These are phyloP conservation scores for Gallinago undulata DNA, from an alignment of 2,113 vertebrate species.

Conservation along the genomic window DNA sequence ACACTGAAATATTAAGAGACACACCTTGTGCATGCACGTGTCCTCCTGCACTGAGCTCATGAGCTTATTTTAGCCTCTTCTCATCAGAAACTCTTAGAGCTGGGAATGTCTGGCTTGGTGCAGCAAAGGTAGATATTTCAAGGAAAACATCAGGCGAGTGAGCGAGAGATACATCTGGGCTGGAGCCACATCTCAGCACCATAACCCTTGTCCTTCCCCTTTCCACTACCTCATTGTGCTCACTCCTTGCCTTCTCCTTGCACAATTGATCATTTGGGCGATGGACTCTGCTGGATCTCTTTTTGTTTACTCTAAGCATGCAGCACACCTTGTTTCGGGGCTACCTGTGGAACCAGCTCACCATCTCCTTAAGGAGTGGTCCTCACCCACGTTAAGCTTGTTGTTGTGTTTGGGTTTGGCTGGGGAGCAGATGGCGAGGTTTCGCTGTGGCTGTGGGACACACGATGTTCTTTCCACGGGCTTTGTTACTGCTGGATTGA, in stretches of 20 bases:
- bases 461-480: neutral
- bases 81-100: neutral
- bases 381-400: rapidly evolving
- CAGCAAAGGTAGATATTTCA: neutral
- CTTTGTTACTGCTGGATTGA: neutral
- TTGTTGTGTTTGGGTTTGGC: neutral
- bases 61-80: neutral
- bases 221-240: neutral
- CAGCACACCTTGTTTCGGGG: too few relatives aligned
- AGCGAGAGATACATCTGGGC: neutral
- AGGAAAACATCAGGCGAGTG: neutral
- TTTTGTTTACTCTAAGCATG: neutral
- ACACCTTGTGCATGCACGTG: rapidly evolving
- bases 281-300: neutral
- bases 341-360: rapidly evolving
- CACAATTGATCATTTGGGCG: rapidly evolving
- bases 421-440: neutral
- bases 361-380: rapidly evolving
- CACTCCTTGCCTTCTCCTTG: neutral
- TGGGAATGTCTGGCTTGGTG: neutral
- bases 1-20: neutral
- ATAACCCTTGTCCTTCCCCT: neutral
- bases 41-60: neutral
- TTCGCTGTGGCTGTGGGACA: neutral
- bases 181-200: neutral